phyloP scores from a whole-genome alignment of 2,888 invertebrate species.

The Priocnemis perturbator region DNA sequence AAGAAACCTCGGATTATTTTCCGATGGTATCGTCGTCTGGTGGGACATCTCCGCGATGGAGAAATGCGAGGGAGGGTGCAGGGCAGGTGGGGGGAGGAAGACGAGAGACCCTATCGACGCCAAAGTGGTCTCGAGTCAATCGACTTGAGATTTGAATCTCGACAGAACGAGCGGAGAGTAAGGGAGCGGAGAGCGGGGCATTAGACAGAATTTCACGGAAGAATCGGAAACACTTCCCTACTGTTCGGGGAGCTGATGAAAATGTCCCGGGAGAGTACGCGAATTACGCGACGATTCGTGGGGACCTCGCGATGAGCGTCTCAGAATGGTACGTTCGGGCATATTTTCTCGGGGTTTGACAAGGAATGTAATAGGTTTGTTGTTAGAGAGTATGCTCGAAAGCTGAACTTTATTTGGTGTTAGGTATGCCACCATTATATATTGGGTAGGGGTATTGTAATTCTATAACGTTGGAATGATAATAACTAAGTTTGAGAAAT shows the following conservation, averaged over 20 bases:
- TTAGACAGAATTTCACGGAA: constrained; percentile 36
- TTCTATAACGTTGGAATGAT: too few species aligned
- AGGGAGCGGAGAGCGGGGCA: constrained; percentile 23
- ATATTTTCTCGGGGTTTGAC: too few species aligned
- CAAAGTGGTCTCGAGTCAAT: constrained; percentile 49
- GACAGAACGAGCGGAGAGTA: constrained; percentile 39
- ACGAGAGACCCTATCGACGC: constrained; percentile 13
- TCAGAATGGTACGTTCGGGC: too few species aligned
- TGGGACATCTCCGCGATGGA: background rate
- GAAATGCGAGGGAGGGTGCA: too few species aligned
- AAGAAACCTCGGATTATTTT: constrained; percentile 2
- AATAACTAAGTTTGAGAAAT: too few species aligned
- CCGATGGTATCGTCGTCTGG: constrained; percentile 9
- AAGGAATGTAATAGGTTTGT: too few species aligned
- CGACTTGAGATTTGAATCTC: constrained; percentile 57
- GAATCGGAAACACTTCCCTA: constrained; percentile 25
- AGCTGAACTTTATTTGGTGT: too few species aligned
- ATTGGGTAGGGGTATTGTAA: too few species aligned
- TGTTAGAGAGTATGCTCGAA: too few species aligned
- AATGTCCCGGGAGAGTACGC: constrained; percentile 3
- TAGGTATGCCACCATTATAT: too few species aligned
- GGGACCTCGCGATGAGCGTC: too few species aligned
- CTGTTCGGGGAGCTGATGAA: constrained; percentile 1
- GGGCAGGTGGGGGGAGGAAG: background rate
- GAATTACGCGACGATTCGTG: background rate